Evolutionary conservation across 2,888 invertebrate species (phyloP).

Genomic region (Silvanus unidentatus): DNA sequence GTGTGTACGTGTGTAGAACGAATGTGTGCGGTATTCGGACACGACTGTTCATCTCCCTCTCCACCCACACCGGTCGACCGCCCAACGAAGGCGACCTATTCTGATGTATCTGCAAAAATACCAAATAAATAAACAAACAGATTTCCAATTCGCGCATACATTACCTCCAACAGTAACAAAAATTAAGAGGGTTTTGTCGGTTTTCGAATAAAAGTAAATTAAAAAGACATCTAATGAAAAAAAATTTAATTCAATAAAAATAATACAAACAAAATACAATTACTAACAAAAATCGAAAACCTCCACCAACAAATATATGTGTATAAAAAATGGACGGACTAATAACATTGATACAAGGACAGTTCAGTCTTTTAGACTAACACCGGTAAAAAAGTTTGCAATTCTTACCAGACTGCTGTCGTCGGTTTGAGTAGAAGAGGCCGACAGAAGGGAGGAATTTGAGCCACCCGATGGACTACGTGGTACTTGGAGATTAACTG

Average conservation of each 20-base stretch:
- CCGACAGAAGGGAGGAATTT: slow-evolving; percentile 60
- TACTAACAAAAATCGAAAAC: slow-evolving; percentile 26
- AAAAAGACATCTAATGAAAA: slow-evolving; percentile 20
- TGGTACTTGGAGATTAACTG: slow-evolving; percentile 50
- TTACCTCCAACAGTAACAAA: slow-evolving; percentile 24
- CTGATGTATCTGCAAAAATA: slow-evolving; percentile 32
- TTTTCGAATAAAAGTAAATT: slow-evolving; percentile 37
- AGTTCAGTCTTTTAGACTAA: slow-evolving; percentile 34
- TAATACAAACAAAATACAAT: slow-evolving; percentile 18
- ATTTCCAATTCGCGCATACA: slow-evolving; percentile 44
- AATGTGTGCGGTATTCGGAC: slow-evolving; percentile 91
- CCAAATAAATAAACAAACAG: neutral
- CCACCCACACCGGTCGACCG: slow-evolving; percentile 65
- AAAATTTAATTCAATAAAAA: slow-evolving; percentile 18
- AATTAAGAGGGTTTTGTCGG: too few relatives aligned
- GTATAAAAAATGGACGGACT: slow-evolving; percentile 15
- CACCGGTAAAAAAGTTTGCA: slow-evolving; percentile 44
- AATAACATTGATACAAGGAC: neutral
- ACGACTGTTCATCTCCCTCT: slow-evolving; percentile 59
- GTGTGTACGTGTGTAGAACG: slow-evolving; percentile 91
- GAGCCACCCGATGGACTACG: slow-evolving; percentile 75
- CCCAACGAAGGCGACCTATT: slow-evolving; percentile 67
- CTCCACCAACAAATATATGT: slow-evolving; percentile 21
- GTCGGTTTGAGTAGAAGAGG: slow-evolving; percentile 48
- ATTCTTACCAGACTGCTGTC: slow-evolving; percentile 73